phyloP scores from a whole-genome alignment of 2,888 invertebrate genomes.

The Luffia ferchaultella region DNA sequence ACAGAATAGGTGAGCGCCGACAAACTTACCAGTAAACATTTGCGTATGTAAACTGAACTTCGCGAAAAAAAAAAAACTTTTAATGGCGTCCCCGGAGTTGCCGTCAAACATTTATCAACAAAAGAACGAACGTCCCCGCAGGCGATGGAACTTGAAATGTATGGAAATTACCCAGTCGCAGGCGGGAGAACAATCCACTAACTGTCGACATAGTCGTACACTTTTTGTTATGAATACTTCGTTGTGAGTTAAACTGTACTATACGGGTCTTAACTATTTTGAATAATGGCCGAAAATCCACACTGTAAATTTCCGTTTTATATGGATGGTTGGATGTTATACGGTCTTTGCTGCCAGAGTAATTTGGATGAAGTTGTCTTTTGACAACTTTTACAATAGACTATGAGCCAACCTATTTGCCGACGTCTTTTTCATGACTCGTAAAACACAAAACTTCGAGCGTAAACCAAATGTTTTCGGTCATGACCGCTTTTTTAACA shows the following conservation, averaged over 20 bases:
- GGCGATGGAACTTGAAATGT: slow-evolving; percentile 67
- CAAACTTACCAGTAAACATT: slow-evolving; percentile 64
- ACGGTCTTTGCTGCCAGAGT: no score
- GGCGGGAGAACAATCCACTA: slow-evolving; percentile 65
- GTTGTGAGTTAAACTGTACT: slow-evolving; percentile 20
- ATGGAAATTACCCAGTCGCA: slow-evolving; percentile 67
- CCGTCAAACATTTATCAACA: slow-evolving; percentile 68
- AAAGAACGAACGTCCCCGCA: slow-evolving; percentile 67
- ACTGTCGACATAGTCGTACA: slow-evolving; percentile 60
- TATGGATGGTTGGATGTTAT: no score
- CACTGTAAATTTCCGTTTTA: no score
- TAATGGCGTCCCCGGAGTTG: slow-evolving; percentile 66
- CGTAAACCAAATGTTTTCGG: neutral
- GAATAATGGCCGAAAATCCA: neutral
- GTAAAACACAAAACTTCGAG: no score
- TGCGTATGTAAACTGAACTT: slow-evolving; percentile 66
- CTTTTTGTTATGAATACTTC: slow-evolving; percentile 63
- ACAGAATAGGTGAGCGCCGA: slow-evolving; percentile 60
- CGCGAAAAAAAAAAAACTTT: slow-evolving; percentile 58
- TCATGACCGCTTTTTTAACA: neutral
- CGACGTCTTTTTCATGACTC: no score
- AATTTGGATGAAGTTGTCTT: no score
- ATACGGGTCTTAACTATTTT: neutral
- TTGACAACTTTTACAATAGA: no score
- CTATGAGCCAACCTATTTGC: no score